phyloP scores from a whole-genome alignment of 2,797 vertebrate species.

The Pseudochaenichthys georgianus region DNA sequence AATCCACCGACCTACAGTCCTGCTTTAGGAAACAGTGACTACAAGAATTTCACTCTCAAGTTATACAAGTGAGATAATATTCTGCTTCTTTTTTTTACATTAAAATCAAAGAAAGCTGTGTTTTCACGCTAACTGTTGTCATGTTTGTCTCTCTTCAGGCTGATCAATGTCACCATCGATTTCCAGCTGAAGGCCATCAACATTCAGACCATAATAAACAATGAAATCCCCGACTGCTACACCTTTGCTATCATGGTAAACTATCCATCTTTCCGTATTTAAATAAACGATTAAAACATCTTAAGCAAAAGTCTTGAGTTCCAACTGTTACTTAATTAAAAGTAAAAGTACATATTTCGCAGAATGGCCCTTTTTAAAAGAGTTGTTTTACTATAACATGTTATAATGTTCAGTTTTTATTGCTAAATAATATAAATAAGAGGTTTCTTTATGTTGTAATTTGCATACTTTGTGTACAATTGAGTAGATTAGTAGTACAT shows the following conservation, averaged over 20 bases:
- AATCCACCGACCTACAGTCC: conserved; percentile 76
- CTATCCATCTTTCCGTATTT: neutral
- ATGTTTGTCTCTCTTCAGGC: conserved; percentile 71
- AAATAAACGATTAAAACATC: neutral
- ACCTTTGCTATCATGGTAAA: conserved; percentile 91
- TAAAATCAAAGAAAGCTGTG: neutral
- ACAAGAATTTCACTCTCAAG: conserved; percentile 91
- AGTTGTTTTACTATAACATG: too few species aligned
- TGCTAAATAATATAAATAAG: too few species aligned
- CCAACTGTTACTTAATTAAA: too few species aligned
- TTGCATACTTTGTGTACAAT: too few species aligned
- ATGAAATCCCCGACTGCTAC: conserved; percentile 95
- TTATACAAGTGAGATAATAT: conserved; percentile 90
- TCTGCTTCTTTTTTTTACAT: neutral
- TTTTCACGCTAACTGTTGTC: neutral
- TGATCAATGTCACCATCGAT: conserved; percentile 92
- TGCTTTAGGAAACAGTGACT: conserved; percentile 62
- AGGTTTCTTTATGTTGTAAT: too few species aligned
- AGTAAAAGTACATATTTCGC: too few species aligned
- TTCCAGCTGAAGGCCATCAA: conserved; percentile 97
- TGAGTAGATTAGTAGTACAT: too few species aligned
- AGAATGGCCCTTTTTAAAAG: too few species aligned
- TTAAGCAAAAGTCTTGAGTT: too few species aligned
- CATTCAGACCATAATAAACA: conserved; percentile 94
- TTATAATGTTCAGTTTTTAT: too few species aligned